phyloP scores from a whole-genome alignment of 2,888 invertebrate genomes.

The Homarus gammarus region DNA sequence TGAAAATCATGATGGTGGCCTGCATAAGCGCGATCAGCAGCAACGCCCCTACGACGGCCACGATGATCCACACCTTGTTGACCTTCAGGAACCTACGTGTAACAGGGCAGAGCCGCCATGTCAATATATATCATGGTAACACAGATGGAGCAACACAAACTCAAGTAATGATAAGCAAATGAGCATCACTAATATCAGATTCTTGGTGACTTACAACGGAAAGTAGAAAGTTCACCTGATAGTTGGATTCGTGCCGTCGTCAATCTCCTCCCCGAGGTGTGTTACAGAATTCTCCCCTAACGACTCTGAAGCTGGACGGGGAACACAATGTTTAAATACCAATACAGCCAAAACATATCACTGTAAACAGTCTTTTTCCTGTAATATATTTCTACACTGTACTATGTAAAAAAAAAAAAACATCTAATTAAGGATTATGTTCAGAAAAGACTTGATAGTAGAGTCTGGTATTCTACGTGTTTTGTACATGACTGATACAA shows the following conservation, averaged over 20 bases:
- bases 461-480: too few species aligned
- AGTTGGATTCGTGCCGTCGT: constrained; percentile 2
- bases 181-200: too few species aligned
- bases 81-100: constrained; percentile 69
- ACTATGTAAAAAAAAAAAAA: not conserved
- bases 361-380: not conserved
- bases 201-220: not conserved
- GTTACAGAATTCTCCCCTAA: constrained; percentile 5
- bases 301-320: constrained; percentile 22
- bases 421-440: not conserved
- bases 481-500: too few species aligned
- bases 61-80: constrained; percentile 89
- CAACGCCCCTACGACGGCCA: constrained; percentile 89
- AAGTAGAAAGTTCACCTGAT: not conserved
- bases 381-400: not conserved
- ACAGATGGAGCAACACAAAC: too few species aligned
- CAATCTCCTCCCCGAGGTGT: not conserved
- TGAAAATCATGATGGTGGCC: constrained; percentile 90
- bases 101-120: not conserved
- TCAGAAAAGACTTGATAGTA: too few species aligned
- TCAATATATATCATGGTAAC: not conserved
- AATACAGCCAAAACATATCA: not conserved
- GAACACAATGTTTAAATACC: not conserved
- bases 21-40: constrained; percentile 89
- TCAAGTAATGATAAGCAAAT: too few species aligned